Evolutionary conservation across 2,113 vertebrate genomes (phyloP), one percentile per base, ranked within the genome.

Genomic region (Etheostoma spectabile): DNA sequence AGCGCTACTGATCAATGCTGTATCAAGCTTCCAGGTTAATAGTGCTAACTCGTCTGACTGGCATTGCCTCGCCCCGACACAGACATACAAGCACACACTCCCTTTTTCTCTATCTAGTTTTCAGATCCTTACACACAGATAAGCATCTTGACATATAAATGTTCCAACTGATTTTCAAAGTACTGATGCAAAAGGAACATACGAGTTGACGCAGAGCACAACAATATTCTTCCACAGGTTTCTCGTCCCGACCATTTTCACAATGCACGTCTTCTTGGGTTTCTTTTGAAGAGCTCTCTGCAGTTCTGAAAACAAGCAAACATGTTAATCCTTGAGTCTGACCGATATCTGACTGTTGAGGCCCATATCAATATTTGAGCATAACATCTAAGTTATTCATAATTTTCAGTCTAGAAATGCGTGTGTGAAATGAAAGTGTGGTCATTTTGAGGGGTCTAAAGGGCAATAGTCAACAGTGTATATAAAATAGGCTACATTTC

Each of bases 161-260:
- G n/a, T 56, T 11, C 12, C 16, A 52, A 59, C 22, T 6, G 42
- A 15, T 65, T 79, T 82, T 56, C 1, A 0, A 11, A 12, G 70
- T 2, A 18, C 19, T 8, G 2, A 62, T 2, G 45, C 0, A 10
- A 6, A 42, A 72, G 14, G 0, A 18, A 97, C 97, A 97, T 96
- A 99, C 98, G 98, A 99, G 92, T 98, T 99, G 83, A 99, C 96
- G 80, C 97, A 99, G 71, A 99, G 91, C 13, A 99, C 98, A 2
- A 99, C 96, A 0, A 99, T 98, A 89, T 99, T 99, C 91, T 99
- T 99, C 98, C 98, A 99, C 91, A 99, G 94, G 94, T 97, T 99
- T 73, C 98, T 96, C 0, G 98, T 99, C 22, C 97, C 96, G 55
- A 98, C 97, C 95, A 99, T 96, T 82, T 98, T 99, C 71, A 99